Conservation (phyloP, 1,140 invertebrate species). For the Drosophila sturtevanti region DNA sequence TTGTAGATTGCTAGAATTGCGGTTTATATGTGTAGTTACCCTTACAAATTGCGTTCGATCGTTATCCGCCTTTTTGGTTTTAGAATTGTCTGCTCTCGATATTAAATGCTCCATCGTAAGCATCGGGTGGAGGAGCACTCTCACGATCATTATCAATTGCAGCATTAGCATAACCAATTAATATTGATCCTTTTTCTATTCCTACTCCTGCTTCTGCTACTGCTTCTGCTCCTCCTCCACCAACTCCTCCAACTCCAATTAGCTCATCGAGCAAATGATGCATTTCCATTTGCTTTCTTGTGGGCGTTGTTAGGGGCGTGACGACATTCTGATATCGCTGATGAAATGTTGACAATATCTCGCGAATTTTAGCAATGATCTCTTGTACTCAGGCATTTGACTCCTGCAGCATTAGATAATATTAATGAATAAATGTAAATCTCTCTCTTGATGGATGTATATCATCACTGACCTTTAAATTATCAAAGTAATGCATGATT, state of each 20-base stretch:
- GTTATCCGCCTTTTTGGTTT: slow-evolving; percentile 29
- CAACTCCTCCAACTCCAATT: slow-evolving; percentile 10
- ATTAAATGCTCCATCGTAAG: slow-evolving; percentile 47
- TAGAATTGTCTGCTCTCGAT: slow-evolving; percentile 59
- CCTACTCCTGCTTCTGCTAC: not conserved
- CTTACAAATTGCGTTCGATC: slow-evolving; percentile 20
- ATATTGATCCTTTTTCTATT: too few relatives aligned
- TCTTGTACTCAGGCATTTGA: slow-evolving; percentile 90
- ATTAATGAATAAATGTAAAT: not conserved
- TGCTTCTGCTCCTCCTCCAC: not conserved
- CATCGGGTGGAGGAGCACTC: slow-evolving; percentile 23
- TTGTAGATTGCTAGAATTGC: slow-evolving; percentile 74
- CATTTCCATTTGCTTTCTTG: slow-evolving; percentile 64
- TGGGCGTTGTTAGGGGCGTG: slow-evolving; percentile 64
- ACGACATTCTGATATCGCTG: slow-evolving; percentile 85
- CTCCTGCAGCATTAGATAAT: slow-evolving; percentile 84
- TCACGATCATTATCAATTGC: not conserved
- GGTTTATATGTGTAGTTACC: slow-evolving; percentile 34
- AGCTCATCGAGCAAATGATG: slow-evolving; percentile 54
- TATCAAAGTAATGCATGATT: slow-evolving; percentile 98
- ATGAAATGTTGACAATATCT: slow-evolving; percentile 89
- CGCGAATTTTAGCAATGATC: slow-evolving; percentile 90
- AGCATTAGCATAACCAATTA: not conserved
- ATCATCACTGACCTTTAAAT: slow-evolving; percentile 90
- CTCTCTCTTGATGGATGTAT: not conserved